Evolutionary conservation across 2,797 vertebrate species (phyloP).

Genomic region (Esox lucius): DNA sequence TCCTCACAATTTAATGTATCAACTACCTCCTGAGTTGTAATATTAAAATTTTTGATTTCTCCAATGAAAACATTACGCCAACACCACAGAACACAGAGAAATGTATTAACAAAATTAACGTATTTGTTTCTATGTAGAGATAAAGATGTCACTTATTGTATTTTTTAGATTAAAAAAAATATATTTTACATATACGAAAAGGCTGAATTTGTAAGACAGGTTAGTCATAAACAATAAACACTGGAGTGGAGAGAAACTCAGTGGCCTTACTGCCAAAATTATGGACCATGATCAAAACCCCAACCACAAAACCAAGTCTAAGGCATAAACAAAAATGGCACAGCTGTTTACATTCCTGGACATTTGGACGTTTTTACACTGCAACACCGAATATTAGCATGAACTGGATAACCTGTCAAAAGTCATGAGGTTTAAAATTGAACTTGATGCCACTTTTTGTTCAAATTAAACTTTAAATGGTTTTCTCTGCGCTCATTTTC

Average conservation of each 20-base stretch:
- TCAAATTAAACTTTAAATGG: constrained; percentile 43
- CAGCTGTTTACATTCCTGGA: constrained; percentile 69
- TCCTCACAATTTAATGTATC: not conserved
- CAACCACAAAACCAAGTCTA: constrained; percentile 45
- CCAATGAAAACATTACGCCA: not conserved
- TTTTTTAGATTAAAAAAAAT: too few relatives aligned
- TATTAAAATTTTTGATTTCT: too few relatives aligned
- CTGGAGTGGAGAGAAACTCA: constrained; percentile 18
- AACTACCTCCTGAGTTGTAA: not conserved
- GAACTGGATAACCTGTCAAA: constrained; percentile 57
- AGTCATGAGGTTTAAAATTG: constrained; percentile 50
- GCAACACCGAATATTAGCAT: constrained; percentile 57
- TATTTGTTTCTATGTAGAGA: too few relatives aligned
- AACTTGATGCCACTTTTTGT: constrained; percentile 50
- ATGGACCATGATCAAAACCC: constrained; percentile 36
- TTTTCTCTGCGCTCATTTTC: constrained; percentile 40
- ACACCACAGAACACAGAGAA: not conserved
- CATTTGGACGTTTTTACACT: constrained; percentile 63
- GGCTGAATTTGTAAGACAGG: constrained; percentile 9
- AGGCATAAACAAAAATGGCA: constrained; percentile 69
- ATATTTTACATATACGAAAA: not conserved
- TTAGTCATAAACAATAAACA: not conserved
- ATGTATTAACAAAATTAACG: not conserved
- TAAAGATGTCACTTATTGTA: too few relatives aligned
- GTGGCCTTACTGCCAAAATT: constrained; percentile 26